Evolutionary conservation across 2,888 invertebrate genomes (phyloP).

Genomic region (Glomeris marginata): DNA sequence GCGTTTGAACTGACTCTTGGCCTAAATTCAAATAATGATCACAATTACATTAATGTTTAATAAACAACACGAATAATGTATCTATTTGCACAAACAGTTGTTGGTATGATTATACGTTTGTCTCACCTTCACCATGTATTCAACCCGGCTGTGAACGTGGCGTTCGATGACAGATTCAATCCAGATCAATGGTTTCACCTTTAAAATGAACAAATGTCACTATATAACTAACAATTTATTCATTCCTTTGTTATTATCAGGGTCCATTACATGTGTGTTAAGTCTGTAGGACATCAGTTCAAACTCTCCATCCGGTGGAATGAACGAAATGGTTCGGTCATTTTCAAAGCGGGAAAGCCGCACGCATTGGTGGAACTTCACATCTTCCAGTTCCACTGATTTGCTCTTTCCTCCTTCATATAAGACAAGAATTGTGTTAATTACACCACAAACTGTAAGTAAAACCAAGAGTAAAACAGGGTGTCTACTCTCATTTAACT

Average conservation of each 20-base stretch:
- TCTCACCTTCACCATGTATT: constrained; percentile 83
- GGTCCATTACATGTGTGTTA: constrained; percentile 64
- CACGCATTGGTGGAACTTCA: constrained; percentile 98
- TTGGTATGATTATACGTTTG: not conserved
- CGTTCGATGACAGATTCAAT: constrained; percentile 97
- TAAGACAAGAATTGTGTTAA: not conserved
- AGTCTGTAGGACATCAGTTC: constrained; percentile 96
- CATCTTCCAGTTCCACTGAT: constrained; percentile 94
- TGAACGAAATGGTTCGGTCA: constrained; percentile 94
- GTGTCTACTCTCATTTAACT: not conserved
- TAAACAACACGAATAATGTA: not conserved
- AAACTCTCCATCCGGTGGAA: constrained; percentile 98
- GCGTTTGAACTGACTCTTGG: constrained; percentile 94
- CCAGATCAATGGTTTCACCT: constrained; percentile 90
- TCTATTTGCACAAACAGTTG: constrained; percentile 4
- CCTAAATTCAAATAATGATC: constrained; percentile 37
- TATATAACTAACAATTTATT: not conserved
- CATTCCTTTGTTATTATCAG: not conserved
- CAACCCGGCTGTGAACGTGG: constrained; percentile 91
- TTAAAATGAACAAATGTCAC: constrained; percentile 11
- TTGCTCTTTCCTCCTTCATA: constrained; percentile 73
- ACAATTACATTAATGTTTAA: too few relatives aligned
- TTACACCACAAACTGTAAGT: too few relatives aligned
- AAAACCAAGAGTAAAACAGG: too few relatives aligned
- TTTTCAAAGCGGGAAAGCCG: constrained; percentile 92